phyloP scores from a whole-genome alignment of 2,797 vertebrate genomes.

The Rhinoraja longicauda region DNA sequence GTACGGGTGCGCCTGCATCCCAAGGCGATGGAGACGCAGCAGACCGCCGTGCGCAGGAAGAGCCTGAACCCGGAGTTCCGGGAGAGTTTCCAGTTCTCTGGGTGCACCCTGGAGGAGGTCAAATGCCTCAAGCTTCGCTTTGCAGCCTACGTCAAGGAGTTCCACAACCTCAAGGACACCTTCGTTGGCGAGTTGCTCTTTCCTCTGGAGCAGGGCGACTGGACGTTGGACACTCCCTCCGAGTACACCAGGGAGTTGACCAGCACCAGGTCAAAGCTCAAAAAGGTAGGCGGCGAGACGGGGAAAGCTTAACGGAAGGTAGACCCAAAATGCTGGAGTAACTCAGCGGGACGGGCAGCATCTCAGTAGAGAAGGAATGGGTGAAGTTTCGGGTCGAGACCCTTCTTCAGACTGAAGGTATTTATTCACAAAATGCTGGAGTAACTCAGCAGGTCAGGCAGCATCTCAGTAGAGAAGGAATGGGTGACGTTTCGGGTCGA shows the following conservation, averaged over 20 bases:
- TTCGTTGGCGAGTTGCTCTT: slow-evolving; percentile 62
- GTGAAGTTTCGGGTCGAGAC: no score
- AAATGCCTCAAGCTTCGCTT: slow-evolving; percentile 57
- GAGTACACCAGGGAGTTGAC: slow-evolving; percentile 57
- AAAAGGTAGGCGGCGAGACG: slow-evolving; percentile 61
- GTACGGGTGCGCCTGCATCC: slow-evolving; percentile 64
- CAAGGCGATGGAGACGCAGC: slow-evolving; percentile 53
- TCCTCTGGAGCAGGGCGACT: slow-evolving; percentile 57
- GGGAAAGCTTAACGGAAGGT: not conserved
- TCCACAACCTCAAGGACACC: slow-evolving; percentile 63
- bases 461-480: no score
- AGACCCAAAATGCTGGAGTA: no score
- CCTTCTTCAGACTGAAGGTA: no score
- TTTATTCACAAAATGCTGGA: no score
- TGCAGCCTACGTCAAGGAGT: slow-evolving; percentile 60
- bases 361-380: no score
- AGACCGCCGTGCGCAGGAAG: slow-evolving; percentile 50
- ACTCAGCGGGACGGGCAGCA: no score
- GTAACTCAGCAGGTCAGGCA: no score
- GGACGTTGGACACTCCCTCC: slow-evolving; percentile 52
- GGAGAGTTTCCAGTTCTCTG: slow-evolving; percentile 60
- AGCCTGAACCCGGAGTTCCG: slow-evolving; percentile 57
- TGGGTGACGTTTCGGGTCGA: no score
- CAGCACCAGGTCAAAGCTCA: slow-evolving; percentile 57
- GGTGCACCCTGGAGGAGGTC: slow-evolving; percentile 57